phyloP scores from a whole-genome alignment of 2,113 vertebrate genomes.

The Glareola pratincola region DNA sequence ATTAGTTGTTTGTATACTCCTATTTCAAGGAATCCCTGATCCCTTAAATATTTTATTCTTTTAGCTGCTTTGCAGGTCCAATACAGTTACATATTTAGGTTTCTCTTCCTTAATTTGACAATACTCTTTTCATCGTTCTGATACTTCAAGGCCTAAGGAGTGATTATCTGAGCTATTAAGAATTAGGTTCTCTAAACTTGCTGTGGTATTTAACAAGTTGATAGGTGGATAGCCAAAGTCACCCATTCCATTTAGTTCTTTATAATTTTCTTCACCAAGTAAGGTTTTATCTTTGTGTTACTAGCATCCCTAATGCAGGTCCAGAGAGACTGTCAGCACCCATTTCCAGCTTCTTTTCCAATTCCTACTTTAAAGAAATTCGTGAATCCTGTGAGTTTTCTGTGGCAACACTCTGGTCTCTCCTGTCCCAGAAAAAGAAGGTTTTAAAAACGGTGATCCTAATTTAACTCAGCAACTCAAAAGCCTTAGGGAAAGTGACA shows the following conservation, averaged over 20 bases:
- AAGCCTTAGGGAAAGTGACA: constrained; percentile 27
- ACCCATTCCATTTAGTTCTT: background rate
- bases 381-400: background rate
- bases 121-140: background rate
- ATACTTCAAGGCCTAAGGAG: background rate
- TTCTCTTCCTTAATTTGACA: background rate
- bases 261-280: background rate
- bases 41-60: background rate
- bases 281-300: background rate
- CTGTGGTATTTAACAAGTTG: background rate
- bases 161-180: background rate
- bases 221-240: background rate
- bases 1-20: background rate
- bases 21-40: background rate
- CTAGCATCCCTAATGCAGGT: background rate
- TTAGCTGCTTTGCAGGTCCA: background rate
- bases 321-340: background rate
- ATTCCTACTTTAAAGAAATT: constrained; percentile 1
- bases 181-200: background rate
- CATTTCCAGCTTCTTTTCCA: background rate
- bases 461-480: constrained; percentile 56
- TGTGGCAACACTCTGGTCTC: background rate
- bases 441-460: constrained; percentile 38
- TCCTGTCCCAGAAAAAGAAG: constrained; percentile 48
- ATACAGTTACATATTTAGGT: background rate